These are phyloP conservation scores for Lethrus apterus DNA, from an alignment of 1,140 invertebrate genomes.

Conservation along the genomic window DNA sequence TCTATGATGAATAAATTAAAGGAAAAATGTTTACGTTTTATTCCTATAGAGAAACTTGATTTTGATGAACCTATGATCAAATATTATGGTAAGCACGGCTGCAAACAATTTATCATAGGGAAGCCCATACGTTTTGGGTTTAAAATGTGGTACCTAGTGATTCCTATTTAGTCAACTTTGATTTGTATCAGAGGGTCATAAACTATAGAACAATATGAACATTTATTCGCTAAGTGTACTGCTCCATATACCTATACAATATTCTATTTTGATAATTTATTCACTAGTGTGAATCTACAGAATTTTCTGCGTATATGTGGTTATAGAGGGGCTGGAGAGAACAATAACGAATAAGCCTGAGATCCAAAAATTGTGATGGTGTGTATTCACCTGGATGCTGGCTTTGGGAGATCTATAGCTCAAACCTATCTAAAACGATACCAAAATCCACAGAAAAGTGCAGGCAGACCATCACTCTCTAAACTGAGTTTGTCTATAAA, in stretches of 20 bases:
- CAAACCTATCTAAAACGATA: too few relatives aligned
- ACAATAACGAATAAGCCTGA: slow-evolving; percentile 24
- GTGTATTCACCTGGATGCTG: slow-evolving; percentile 31
- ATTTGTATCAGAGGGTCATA: slow-evolving; percentile 5
- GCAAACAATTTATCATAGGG: slow-evolving; percentile 17
- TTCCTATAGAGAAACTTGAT: slow-evolving; percentile 16
- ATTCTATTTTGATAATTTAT: slow-evolving; percentile 16
- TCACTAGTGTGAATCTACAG: slow-evolving; percentile 8
- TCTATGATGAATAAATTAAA: too few relatives aligned
- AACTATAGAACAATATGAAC: slow-evolving; percentile 16
- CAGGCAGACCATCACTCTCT: slow-evolving; percentile 8
- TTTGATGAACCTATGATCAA: slow-evolving; percentile 19
- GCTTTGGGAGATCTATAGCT: slow-evolving; percentile 15
- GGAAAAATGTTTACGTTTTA: too few relatives aligned
- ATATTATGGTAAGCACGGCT: slow-evolving; percentile 15
- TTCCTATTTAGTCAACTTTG: slow-evolving; percentile 15
- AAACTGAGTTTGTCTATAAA: slow-evolving; percentile 7
- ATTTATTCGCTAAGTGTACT: slow-evolving; percentile 26
- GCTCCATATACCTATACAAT: slow-evolving; percentile 23
- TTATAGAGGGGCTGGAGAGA: slow-evolving; percentile 15
- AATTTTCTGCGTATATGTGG: slow-evolving; percentile 6
- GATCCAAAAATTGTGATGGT: slow-evolving; percentile 31
- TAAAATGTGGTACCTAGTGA: slow-evolving; percentile 14
- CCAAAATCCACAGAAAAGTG: neutral
- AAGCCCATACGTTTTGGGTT: slow-evolving; percentile 17